A percentile compares a stretch with the other conserved stretches of the same genome.
These are phyloP conservation scores for Cetonia aurata DNA, from an alignment of 2,888 invertebrate genomes.

Conservation along the genomic window DNA sequence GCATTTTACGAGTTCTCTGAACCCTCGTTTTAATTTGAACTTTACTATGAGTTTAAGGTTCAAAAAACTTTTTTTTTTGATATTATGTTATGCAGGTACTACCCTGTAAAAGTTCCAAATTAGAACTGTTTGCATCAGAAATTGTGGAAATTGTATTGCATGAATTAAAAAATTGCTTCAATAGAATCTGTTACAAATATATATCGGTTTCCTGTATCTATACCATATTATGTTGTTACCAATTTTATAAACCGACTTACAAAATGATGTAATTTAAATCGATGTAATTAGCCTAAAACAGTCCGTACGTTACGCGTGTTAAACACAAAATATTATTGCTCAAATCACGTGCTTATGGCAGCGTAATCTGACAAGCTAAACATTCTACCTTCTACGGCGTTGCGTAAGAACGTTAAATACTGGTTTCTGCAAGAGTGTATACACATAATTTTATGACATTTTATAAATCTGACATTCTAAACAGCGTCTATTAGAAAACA, in stretches of 20 bases:
- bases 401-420: slow-evolving; percentile 35
- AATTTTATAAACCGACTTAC: neutral
- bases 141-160: too few relatives aligned
- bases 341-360: slow-evolving; percentile 8
- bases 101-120: too few relatives aligned
- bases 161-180: too few relatives aligned
- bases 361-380: slow-evolving; percentile 13
- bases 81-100: too few relatives aligned
- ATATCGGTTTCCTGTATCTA: too few relatives aligned
- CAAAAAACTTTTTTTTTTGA: too few relatives aligned
- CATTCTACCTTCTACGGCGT: slow-evolving; percentile 8
- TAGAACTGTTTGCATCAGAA: too few relatives aligned
- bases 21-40: too few relatives aligned
- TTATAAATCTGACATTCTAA: slow-evolving; percentile 38
- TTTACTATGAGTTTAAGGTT: too few relatives aligned
- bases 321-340: slow-evolving; percentile 26
- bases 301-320: slow-evolving; percentile 11
- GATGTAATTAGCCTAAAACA: slow-evolving; percentile 25
- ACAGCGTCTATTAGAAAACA: slow-evolving; percentile 33
- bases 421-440: slow-evolving; percentile 34
- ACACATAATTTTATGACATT: slow-evolving; percentile 38
- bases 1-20: too few relatives aligned
- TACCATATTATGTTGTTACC: neutral
- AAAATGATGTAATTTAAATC: slow-evolving; percentile 21
- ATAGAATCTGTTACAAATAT: too few relatives aligned